Evolutionary conservation across 2,113 vertebrate species (phyloP).

Genomic region (Cygnus buccinator): DNA sequence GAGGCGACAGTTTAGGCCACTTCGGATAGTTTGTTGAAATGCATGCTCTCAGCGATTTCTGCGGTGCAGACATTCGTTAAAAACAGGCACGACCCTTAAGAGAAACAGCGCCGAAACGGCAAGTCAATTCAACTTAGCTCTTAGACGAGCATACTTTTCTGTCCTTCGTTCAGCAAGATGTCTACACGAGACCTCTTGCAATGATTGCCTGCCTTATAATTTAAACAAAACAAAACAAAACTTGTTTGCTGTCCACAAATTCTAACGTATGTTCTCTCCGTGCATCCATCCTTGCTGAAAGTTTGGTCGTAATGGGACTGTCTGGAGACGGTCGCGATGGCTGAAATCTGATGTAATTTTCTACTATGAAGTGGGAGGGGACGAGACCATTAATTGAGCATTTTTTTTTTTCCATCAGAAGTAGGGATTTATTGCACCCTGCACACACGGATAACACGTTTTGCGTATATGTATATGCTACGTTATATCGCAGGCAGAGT

Average conservation of each 20-base stretch:
- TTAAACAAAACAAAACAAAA: neutral
- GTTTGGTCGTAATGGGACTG: neutral
- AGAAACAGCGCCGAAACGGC: neutral
- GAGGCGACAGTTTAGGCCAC: neutral
- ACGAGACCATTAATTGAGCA: neutral
- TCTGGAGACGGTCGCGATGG: neutral
- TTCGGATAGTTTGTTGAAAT: neutral
- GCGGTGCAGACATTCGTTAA: neutral
- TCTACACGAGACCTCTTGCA: neutral
- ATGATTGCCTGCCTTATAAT: neutral
- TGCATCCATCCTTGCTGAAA: neutral
- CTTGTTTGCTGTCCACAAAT: neutral
- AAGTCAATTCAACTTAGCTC: neutral
- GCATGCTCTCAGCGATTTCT: neutral
- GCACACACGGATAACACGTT: neutral
- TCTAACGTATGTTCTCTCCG: neutral
- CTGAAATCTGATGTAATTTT: constrained; percentile 1
- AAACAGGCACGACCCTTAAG: neutral
- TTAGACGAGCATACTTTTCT: neutral
- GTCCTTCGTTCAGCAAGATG: neutral
- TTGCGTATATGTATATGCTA: neutral
- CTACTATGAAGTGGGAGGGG: constrained; percentile 20
- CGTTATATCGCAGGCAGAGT: neutral
- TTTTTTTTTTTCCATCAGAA: neutral
- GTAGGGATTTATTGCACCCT: neutral